Conservation (phyloP, 2,113 vertebrate species). For the Tupaia chinensis region DNA sequence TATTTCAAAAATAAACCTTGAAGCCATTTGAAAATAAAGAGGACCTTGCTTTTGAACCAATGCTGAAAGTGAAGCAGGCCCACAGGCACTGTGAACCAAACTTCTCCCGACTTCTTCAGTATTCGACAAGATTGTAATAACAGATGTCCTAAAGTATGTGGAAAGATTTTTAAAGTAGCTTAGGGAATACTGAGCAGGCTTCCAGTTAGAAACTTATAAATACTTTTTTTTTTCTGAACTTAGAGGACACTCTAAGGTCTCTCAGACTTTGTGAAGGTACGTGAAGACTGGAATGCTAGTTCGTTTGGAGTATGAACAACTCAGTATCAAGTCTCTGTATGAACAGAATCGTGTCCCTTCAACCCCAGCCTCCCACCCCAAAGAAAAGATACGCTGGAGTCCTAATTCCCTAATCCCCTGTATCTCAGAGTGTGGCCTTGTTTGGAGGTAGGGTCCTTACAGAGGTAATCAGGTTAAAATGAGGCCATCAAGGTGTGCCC, state of each 20-base stretch:
- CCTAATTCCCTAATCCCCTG: background rate
- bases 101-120: slow-evolving; percentile 25
- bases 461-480: background rate
- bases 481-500: background rate
- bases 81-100: background rate
- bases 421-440: background rate
- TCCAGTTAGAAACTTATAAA: background rate
- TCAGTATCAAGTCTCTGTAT: background rate
- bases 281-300: background rate
- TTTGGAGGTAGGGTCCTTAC: background rate
- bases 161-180: slow-evolving; percentile 8
- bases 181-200: background rate
- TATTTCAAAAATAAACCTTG: slow-evolving; percentile 53
- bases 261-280: background rate
- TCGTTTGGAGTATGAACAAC: background rate
- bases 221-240: background rate
- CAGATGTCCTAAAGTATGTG: slow-evolving; percentile 13
- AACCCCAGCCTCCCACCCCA: too few relatives aligned
- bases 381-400: background rate
- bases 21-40: slow-evolving; percentile 67
- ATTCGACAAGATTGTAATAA: slow-evolving; percentile 39
- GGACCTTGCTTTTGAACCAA: slow-evolving; percentile 43
- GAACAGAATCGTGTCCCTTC: background rate
- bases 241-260: slow-evolving; percentile 1
- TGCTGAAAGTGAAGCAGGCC: slow-evolving; percentile 50